Conservation (phyloP, 2,888 invertebrate species). For the Beris morrisii region DNA sequence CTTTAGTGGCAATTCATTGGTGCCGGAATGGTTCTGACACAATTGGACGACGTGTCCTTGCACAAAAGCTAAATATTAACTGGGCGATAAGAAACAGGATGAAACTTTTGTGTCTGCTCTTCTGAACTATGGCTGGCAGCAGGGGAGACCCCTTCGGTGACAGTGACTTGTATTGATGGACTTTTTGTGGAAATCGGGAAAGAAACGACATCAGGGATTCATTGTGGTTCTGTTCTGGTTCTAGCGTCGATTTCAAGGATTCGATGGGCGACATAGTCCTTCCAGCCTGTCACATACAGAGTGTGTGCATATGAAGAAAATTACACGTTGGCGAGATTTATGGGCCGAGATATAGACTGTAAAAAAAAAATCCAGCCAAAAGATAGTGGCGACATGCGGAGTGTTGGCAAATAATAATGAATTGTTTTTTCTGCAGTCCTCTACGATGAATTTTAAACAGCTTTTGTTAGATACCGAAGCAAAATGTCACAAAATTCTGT, state of each 20-base stretch:
- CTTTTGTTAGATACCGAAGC: neutral
- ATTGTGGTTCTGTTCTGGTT: neutral
- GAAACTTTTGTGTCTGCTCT: neutral
- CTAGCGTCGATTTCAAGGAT: conserved; percentile 2
- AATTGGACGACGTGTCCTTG: neutral
- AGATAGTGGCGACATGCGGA: neutral
- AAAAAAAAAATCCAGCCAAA: neutral
- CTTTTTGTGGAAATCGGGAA: neutral
- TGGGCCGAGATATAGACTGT: neutral
- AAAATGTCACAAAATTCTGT: too few relatives aligned
- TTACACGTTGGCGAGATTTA: too few relatives aligned
- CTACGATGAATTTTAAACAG: conserved; percentile 13
- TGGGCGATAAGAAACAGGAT: neutral
- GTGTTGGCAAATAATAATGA: conserved; percentile 8
- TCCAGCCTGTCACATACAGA: too few relatives aligned
- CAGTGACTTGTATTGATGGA: conserved; percentile 17
- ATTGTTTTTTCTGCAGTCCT: conserved; percentile 4
- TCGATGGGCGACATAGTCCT: neutral
- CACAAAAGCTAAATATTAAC: conserved; percentile 1
- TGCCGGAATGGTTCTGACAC: conserved; percentile 2
- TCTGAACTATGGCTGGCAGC: neutral
- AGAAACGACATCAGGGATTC: too few relatives aligned
- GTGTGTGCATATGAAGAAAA: too few relatives aligned
- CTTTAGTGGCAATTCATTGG: neutral
- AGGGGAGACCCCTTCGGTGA: neutral